Conservation (phyloP, 2,888 invertebrate species). For the Tetramorium bicarinatum region DNA sequence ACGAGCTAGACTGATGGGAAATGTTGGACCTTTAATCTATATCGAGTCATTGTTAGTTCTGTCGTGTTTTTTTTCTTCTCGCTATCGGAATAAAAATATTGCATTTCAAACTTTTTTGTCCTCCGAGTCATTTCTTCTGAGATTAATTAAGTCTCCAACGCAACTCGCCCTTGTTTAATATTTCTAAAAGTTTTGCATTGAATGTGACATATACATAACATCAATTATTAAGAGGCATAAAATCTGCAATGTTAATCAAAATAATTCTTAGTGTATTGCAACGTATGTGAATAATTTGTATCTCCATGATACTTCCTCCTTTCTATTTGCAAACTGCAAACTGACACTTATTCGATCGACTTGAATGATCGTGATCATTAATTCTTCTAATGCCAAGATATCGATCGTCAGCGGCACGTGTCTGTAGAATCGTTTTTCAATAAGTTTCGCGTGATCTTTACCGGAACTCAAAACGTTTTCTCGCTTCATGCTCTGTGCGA, state of each 20-base stretch:
- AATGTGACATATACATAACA: background rate
- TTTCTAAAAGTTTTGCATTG: background rate
- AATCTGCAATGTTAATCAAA: slow-evolving; percentile 24
- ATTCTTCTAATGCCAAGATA: slow-evolving; percentile 16
- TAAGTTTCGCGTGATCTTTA: slow-evolving; percentile 3
- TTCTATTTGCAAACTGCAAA: background rate
- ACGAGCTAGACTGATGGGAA: slow-evolving; percentile 29
- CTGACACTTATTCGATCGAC: background rate
- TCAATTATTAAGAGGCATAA: slow-evolving; percentile 5
- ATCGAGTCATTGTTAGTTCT: slow-evolving; percentile 23
- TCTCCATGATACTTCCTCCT: slow-evolving; percentile 1
- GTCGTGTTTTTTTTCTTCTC: slow-evolving; percentile 2
- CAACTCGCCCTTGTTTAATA: slow-evolving; percentile 15
- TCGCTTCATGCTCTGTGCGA: slow-evolving; percentile 31
- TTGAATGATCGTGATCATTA: slow-evolving; percentile 22
- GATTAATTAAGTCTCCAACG: background rate
- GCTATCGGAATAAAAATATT: background rate
- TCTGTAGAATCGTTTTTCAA: slow-evolving; percentile 2
- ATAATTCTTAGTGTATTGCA: slow-evolving; percentile 13
- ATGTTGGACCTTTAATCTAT: slow-evolving; percentile 10
- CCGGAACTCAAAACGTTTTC: slow-evolving; percentile 25
- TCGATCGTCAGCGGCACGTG: slow-evolving; percentile 12
- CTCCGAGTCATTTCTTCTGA: background rate
- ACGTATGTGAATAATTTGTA: background rate
- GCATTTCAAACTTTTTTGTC: background rate